Conservation (phyloP, 2,888 invertebrate genomes). For the Cephus nigrinus region DNA sequence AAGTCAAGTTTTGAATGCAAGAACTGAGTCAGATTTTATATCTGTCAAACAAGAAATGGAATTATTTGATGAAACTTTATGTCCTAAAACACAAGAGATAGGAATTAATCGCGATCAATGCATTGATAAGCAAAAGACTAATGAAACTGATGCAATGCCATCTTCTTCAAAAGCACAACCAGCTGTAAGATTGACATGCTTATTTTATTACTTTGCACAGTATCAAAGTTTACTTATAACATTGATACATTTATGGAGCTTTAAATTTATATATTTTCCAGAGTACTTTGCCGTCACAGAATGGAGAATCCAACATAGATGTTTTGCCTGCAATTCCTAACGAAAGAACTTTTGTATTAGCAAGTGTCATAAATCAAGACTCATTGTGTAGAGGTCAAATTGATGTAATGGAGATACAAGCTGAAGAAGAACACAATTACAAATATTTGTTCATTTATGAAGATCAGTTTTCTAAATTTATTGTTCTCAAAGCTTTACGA, state of each 20-base stretch:
- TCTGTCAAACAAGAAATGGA: slow-evolving; percentile 15
- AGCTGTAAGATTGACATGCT: not conserved
- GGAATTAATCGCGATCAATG: slow-evolving; percentile 4
- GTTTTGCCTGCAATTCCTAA: not conserved
- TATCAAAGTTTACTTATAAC: not conserved
- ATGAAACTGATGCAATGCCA: slow-evolving; percentile 4
- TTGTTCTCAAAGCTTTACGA: slow-evolving; percentile 43
- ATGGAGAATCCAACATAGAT: not conserved
- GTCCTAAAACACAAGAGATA: not conserved
- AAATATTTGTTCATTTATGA: slow-evolving; percentile 49
- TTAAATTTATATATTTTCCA: not conserved
- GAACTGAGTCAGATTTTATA: slow-evolving; percentile 14
- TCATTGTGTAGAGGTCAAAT: slow-evolving; percentile 39
- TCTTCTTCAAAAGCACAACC: not conserved
- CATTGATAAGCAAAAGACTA: not conserved
- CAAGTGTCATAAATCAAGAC: not conserved
- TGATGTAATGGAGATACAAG: slow-evolving; percentile 47
- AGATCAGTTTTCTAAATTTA: slow-evolving; percentile 48
- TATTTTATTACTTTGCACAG: not conserved
- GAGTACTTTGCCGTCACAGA: not conserved
- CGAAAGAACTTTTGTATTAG: not conserved
- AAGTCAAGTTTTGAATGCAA: not conserved
- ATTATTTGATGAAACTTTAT: slow-evolving; percentile 5
- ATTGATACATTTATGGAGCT: not conserved
- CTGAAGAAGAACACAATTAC: slow-evolving; percentile 27